Evolutionary conservation across 2,888 invertebrate genomes (phyloP).

Genomic region (Allophyes oxyacanthae): DNA sequence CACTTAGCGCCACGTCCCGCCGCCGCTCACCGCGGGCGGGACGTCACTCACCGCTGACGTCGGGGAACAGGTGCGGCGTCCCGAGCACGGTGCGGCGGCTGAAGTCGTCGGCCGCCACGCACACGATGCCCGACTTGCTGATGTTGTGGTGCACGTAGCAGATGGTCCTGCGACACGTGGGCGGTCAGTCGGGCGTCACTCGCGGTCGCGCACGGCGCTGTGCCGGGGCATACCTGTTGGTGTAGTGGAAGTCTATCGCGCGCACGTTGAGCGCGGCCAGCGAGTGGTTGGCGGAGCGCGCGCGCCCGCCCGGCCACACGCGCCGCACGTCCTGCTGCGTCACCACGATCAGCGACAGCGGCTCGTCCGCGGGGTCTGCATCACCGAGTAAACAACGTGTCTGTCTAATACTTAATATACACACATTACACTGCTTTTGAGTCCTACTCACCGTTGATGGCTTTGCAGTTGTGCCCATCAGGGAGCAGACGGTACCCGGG

Average conservation of each 20-base stretch:
- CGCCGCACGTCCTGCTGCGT: constrained; percentile 91
- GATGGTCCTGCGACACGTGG: constrained; percentile 85
- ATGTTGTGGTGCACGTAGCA: constrained; percentile 92
- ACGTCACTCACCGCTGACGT: constrained; percentile 89
- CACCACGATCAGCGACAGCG: constrained; percentile 91
- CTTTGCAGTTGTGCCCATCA: constrained; percentile 90
- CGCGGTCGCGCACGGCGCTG: no score
- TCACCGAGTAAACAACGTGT: no score
- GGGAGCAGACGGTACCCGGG: constrained; percentile 90
- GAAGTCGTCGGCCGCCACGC: constrained; percentile 91
- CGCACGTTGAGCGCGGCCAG: constrained; percentile 79
- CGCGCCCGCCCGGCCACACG: constrained; percentile 72
- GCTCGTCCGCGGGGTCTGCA: constrained; percentile 90
- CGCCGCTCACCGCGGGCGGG: not conserved
- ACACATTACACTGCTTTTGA: no score
- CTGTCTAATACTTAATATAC: no score
- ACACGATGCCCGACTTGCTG: constrained; percentile 88
- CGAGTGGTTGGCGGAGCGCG: constrained; percentile 47
- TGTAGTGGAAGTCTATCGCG: constrained; percentile 79
- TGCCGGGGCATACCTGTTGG: constrained; percentile 68
- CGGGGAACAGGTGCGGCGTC: constrained; percentile 90
- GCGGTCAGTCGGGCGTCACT: not conserved
- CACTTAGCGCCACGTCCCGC: no score
- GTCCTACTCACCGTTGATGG: constrained; percentile 90
- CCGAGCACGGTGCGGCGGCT: constrained; percentile 89